Conservation (phyloP, 2,113 vertebrate genomes). For the Gobio gobio region DNA sequence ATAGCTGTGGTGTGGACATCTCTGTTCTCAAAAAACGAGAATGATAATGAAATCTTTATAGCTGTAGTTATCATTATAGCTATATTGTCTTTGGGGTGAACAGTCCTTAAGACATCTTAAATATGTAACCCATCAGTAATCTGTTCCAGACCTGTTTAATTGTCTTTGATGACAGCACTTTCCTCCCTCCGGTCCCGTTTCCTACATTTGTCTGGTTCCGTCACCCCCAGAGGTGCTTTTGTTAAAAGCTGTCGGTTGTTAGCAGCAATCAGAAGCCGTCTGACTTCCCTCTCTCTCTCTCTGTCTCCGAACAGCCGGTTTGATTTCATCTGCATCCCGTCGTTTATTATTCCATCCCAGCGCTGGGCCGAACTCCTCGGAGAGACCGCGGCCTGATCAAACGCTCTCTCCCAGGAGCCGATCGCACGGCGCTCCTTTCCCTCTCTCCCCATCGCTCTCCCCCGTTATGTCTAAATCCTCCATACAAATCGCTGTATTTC, state of each 20-base stretch:
- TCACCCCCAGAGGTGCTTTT: slow-evolving; percentile 75
- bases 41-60: not conserved
- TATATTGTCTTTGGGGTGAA: not conserved
- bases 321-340: slow-evolving; percentile 90
- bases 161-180: not conserved
- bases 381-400: slow-evolving; percentile 86
- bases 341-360: slow-evolving; percentile 89
- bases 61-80: not conserved
- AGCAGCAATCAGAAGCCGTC: slow-evolving; percentile 87
- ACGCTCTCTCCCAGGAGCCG: slow-evolving; percentile 78
- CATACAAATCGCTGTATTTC: slow-evolving; percentile 99
- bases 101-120: not conserved
- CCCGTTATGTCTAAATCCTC: slow-evolving; percentile 95
- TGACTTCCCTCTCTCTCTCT: slow-evolving; percentile 69
- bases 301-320: slow-evolving; percentile 79
- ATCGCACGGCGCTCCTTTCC: slow-evolving; percentile 57
- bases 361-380: slow-evolving; percentile 74
- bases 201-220: slow-evolving; percentile 77
- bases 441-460: slow-evolving; percentile 29
- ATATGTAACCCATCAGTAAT: not conserved
- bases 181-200: slow-evolving; percentile 52
- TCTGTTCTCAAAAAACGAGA: not conserved
- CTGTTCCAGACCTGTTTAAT: not conserved
- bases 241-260: slow-evolving; percentile 87
- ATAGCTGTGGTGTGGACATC: not conserved